A percentile compares a stretch with the other conserved stretches of the same genome.
Evolutionary conservation across 1,140 invertebrate species (phyloP).

Genomic region (Palaemon carinicauda): DNA sequence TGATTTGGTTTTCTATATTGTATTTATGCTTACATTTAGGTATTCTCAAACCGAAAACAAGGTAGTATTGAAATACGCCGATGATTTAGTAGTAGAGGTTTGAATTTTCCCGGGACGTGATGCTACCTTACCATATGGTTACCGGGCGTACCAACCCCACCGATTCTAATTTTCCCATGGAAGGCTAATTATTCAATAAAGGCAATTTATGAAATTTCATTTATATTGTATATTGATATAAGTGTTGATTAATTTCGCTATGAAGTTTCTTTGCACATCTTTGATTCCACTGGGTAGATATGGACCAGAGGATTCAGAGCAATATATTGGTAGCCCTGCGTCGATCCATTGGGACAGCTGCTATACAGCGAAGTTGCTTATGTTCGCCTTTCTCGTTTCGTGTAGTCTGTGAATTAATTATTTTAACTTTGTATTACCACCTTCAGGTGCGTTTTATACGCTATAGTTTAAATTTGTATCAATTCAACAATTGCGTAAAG

Average conservation of each 20-base stretch:
- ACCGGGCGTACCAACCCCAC: conserved; percentile 35
- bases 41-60: neutral
- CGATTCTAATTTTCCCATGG: conserved; percentile 52
- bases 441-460: too few species aligned
- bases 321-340: conserved; percentile 37
- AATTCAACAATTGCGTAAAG: too few species aligned
- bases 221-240: neutral
- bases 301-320: conserved; percentile 15
- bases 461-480: too few species aligned
- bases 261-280: too few species aligned
- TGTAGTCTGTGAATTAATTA: neutral
- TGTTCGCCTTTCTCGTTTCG: neutral
- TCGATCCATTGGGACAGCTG: conserved; percentile 32
- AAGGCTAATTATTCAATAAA: neutral
- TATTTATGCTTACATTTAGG: too few species aligned
- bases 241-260: too few species aligned
- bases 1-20: neutral
- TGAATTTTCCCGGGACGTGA: conserved; percentile 55
- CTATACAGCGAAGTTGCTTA: conserved; percentile 2
- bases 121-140: conserved; percentile 48
- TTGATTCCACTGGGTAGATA: neutral
- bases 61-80: neutral
- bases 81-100: neutral
- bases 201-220: neutral
- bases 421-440: neutral